Percentiles rank a stretch among this genome's conserved stretches.
Conservation (phyloP, 2,797 vertebrate genomes). For the Pangasius macronema region DNA sequence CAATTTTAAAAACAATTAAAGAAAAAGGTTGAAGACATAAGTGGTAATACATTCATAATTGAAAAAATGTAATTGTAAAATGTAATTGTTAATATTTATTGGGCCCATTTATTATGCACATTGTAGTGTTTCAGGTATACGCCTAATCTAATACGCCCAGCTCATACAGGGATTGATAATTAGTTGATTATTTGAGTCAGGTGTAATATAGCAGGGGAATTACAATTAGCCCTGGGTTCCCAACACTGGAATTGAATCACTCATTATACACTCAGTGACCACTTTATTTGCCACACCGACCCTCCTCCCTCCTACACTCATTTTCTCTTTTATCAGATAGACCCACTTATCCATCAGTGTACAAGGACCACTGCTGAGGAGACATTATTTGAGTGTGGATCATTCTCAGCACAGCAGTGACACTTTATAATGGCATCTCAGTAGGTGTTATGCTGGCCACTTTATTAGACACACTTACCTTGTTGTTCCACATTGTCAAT, state of each 20-base stretch:
- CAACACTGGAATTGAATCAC: not conserved
- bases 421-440: not conserved
- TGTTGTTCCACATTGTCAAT: not conserved
- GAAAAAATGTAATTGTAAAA: too few relatives aligned
- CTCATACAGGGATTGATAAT: not conserved
- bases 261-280: not conserved
- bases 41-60: too few relatives aligned
- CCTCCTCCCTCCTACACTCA: not conserved
- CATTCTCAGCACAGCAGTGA: not conserved
- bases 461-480: not conserved
- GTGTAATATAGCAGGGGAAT: not conserved
- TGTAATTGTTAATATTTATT: too few relatives aligned
- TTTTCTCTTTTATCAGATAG: not conserved
- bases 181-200: constrained; percentile 9
- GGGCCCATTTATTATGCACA: not conserved
- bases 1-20: not conserved
- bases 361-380: not conserved
- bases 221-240: not conserved
- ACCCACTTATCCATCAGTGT: not conserved
- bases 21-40: too few relatives aligned
- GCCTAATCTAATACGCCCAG: not conserved
- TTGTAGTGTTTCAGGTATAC: not conserved
- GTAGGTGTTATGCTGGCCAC: not conserved
- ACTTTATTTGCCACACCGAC: not conserved
- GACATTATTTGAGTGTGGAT: not conserved